These are phyloP conservation scores for Hirudinaria manillensis DNA, from an alignment of 2,888 invertebrate genomes.

Conservation along the genomic window DNA sequence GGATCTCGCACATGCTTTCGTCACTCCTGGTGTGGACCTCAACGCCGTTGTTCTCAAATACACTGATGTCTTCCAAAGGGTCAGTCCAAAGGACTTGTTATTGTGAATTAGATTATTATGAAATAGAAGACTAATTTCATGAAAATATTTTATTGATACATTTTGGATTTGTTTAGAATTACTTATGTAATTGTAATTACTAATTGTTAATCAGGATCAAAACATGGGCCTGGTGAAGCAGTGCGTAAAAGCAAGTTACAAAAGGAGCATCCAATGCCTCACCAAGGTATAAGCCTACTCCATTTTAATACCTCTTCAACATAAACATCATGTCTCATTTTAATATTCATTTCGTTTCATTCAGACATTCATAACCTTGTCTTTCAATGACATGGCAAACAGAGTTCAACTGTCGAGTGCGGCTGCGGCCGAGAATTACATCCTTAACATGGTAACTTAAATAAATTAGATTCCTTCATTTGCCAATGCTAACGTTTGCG, in stretches of 20 bases:
- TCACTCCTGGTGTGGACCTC: constrained; percentile 68
- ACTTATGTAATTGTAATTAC: too few species aligned
- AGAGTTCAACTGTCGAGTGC: constrained; percentile 79
- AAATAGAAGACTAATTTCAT: too few species aligned
- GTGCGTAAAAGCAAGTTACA: constrained; percentile 81
- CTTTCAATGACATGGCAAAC: constrained; percentile 79
- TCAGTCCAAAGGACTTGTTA: constrained; percentile 40
- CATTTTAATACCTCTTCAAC: neutral
- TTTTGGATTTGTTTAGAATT: neutral
- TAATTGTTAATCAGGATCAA: constrained; percentile 53
- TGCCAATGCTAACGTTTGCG: neutral
- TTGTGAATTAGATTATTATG: too few species aligned
- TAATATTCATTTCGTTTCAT: constrained; percentile 35
- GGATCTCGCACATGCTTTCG: constrained; percentile 77
- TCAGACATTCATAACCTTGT: constrained; percentile 78
- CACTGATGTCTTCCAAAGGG: constrained; percentile 70
- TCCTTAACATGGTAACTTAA: constrained; percentile 82
- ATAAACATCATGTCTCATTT: neutral
- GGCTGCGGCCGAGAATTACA: constrained; percentile 82
- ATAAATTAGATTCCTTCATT: neutral
- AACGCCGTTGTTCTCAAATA: constrained; percentile 69
- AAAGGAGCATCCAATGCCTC: constrained; percentile 90
- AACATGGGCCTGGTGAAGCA: constrained; percentile 63
- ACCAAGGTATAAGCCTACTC: constrained; percentile 61
- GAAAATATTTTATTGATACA: neutral